Conservation (phyloP, 2,888 invertebrate species). For the Euphydryas editha region DNA sequence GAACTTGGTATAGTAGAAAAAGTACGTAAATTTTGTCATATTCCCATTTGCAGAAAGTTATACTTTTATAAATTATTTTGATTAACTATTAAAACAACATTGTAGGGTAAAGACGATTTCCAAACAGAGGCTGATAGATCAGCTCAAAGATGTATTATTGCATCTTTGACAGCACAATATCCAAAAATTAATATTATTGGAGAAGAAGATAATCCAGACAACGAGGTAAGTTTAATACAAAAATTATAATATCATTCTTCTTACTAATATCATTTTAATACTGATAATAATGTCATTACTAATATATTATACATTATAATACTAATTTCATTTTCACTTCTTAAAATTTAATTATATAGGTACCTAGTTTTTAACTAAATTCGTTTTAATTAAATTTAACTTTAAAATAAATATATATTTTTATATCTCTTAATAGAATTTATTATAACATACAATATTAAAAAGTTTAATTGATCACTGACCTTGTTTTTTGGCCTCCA, state of each 20-base stretch:
- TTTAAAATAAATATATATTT: too few relatives aligned
- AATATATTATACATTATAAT: too few relatives aligned
- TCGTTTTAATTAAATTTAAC: too few relatives aligned
- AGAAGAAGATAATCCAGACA: slow-evolving; percentile 91
- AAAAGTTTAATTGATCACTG: neutral
- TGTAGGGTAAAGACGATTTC: slow-evolving; percentile 93
- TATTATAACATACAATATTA: neutral
- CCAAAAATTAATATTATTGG: slow-evolving; percentile 93
- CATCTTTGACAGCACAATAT: slow-evolving; percentile 92
- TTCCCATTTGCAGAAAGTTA: slow-evolving; percentile 19
- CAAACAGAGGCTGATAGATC: slow-evolving; percentile 99
- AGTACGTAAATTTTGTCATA: slow-evolving; percentile 69
- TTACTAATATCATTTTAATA: neutral
- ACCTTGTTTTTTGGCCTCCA: slow-evolving; percentile 7
- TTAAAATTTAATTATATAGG: too few relatives aligned
- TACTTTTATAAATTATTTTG: slow-evolving; percentile 7
- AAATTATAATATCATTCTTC: neutral
- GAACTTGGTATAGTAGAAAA: slow-evolving; percentile 96
- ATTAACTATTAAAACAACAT: slow-evolving; percentile 12
- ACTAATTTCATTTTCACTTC: too few relatives aligned
- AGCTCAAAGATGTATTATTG: slow-evolving; percentile 96
- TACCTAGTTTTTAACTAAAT: too few relatives aligned
- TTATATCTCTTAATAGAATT: neutral
- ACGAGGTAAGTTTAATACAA: slow-evolving; percentile 73
- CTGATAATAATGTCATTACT: too few relatives aligned